Percentiles rank a stretch among this genome's conserved stretches.
These are phyloP conservation scores for Schlechtendalia chinensis DNA, from an alignment of 1,140 invertebrate genomes.

Conservation along the genomic window DNA sequence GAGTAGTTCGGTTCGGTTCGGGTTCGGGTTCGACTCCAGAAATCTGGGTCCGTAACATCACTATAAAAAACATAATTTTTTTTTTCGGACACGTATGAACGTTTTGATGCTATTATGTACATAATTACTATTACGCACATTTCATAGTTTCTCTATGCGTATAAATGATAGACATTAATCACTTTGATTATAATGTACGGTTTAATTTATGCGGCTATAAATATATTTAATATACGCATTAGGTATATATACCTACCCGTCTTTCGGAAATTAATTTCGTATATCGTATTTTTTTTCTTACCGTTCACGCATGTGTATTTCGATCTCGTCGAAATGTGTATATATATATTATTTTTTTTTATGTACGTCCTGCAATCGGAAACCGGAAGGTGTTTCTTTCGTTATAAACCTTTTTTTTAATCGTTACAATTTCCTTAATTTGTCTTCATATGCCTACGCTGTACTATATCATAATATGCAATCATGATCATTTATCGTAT, in stretches of 20 bases:
- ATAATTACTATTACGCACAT: too few relatives aligned
- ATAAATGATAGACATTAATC: background rate
- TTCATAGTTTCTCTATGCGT: too few relatives aligned
- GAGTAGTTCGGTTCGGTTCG: too few relatives aligned
- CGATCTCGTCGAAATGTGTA: background rate
- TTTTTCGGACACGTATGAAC: too few relatives aligned
- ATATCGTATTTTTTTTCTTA: background rate
- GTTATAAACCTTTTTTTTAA: background rate
- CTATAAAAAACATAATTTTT: too few relatives aligned
- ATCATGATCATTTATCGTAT: too few relatives aligned
- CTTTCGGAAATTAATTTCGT: constrained; percentile 14
- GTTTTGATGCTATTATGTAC: too few relatives aligned
- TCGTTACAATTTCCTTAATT: background rate
- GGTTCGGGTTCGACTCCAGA: too few relatives aligned
- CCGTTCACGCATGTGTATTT: background rate
- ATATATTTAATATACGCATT: background rate
- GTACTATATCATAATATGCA: too few relatives aligned
- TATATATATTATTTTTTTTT: background rate
- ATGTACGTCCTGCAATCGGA: background rate
- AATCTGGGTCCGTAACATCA: too few relatives aligned
- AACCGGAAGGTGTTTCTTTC: background rate
- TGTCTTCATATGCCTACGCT: too few relatives aligned
- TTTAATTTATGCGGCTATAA: constrained; percentile 9
- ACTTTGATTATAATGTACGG: background rate
- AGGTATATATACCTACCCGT: background rate